Base-by-base conservation (phyloP, 1,140 invertebrate genomes). In the Lepidostoma basale region DNA sequence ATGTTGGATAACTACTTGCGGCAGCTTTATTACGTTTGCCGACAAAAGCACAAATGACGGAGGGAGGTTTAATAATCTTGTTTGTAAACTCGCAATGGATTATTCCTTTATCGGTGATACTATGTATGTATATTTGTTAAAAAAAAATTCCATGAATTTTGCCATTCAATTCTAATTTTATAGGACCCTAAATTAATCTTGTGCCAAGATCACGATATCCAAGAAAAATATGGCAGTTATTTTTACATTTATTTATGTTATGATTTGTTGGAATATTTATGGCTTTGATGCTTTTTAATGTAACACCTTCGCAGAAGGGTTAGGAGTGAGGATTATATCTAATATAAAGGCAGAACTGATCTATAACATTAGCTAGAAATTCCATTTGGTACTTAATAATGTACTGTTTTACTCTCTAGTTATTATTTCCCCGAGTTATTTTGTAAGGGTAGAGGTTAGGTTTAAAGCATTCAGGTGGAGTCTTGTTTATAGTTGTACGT, bases 391-490 rank as follows among this genome's bases (percentile, higher is more conserved):
- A 60, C 56, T 60, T 60, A 60, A 60, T 60, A 40, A 9, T 60
- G 26, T 33, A 42, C 39, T 42, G 18, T 23, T 12, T 30, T 30
- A 56, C 14, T 60, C 16, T 39, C 5, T 25, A 28, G 30, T 23
- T 12, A 25, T 56, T 60, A 60, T 42, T 60, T 60, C 14, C 56
- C 39, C n/a, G 0, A n/a, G 12, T 54, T 56, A 56, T 56, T 40
- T 59, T 52, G 12, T 62, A 62, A 62, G 25, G 60, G 60, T 62
- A 62, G 60, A 62, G 60, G 60, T 62, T 62, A 62, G 42, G 25
- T 62, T n/a, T 62, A 62, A 25, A 25, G 23, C 59, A 62, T 45
- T 23, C 26, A 62, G 59, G 44, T 62, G 40, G 40, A 62, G 30
- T 12, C 40, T n/a, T n/a, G n/a, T n/a, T n/a, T n/a, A n/a, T n/a